Percentiles rank a stretch among this genome's conserved stretches.
These are phyloP conservation scores for Ciconia maguari DNA, from an alignment of 2,113 vertebrate genomes.

Conservation along the genomic window DNA sequence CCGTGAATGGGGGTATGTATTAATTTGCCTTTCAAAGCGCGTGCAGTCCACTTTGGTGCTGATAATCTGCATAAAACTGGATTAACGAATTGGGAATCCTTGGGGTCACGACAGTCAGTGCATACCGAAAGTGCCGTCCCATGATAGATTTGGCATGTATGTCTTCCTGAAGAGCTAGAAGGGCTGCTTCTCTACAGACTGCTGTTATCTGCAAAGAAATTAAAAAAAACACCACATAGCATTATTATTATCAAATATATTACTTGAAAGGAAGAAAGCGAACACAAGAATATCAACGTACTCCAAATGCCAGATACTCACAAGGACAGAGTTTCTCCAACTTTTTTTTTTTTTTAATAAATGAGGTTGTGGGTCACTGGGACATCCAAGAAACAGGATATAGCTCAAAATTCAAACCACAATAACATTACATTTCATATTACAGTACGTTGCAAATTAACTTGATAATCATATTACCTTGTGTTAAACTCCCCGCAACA, in stretches of 20 bases:
- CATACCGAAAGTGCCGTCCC: slow-evolving; percentile 81
- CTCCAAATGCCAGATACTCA: neutral
- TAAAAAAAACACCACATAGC: neutral
- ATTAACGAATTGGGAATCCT: slow-evolving; percentile 88
- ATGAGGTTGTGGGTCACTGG: neutral
- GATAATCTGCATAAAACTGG: slow-evolving; percentile 86
- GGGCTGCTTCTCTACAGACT: slow-evolving; percentile 91
- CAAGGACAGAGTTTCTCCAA: neutral
- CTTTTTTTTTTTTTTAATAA: neutral
- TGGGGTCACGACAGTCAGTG: slow-evolving; percentile 82
- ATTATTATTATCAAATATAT: neutral
- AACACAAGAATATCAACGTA: neutral
- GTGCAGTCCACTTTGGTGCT: slow-evolving; percentile 79
- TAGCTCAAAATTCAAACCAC: neutral
- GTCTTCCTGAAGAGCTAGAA: slow-evolving; percentile 91
- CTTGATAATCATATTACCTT: slow-evolving; percentile 5
- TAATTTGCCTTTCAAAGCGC: slow-evolving; percentile 69
- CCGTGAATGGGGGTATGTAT: neutral
- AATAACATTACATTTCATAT: neutral
- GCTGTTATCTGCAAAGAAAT: slow-evolving; percentile 85
- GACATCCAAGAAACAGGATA: neutral
- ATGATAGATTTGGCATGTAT: slow-evolving; percentile 78
- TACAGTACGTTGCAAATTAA: neutral
- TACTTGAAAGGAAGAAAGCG: neutral
- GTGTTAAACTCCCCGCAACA: neutral